Conservation (phyloP, 2,888 invertebrate genomes). For the Proisotoma minuta region DNA sequence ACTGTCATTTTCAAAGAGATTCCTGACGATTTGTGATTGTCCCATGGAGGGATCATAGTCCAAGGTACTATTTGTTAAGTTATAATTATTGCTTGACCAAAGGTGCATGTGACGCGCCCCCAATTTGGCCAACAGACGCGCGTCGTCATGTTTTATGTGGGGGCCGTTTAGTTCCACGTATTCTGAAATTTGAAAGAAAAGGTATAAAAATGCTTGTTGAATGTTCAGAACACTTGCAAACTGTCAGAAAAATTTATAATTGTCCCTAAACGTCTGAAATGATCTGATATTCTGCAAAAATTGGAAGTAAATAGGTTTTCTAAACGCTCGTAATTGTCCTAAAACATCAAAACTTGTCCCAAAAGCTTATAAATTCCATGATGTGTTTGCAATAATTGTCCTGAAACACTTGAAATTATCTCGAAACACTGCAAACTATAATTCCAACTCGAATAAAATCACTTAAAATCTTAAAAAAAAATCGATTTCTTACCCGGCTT, state of each 20-base stretch:
- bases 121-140: slow-evolving; percentile 31
- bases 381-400: too few relatives aligned
- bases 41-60: slow-evolving; percentile 24
- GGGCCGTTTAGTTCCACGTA: slow-evolving; percentile 41
- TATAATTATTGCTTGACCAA: slow-evolving; percentile 3
- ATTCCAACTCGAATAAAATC: too few relatives aligned
- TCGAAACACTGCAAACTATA: too few relatives aligned
- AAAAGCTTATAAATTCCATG: too few relatives aligned
- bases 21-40: slow-evolving; percentile 50
- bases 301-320: too few relatives aligned
- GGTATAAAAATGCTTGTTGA: not conserved
- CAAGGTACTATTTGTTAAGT: slow-evolving; percentile 13
- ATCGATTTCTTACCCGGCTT: slow-evolving; percentile 31
- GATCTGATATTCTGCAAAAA: too few relatives aligned
- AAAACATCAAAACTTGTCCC: too few relatives aligned
- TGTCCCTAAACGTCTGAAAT: too few relatives aligned
- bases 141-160: slow-evolving; percentile 29
- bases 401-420: too few relatives aligned
- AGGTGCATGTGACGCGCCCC: slow-evolving; percentile 19
- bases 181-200: slow-evolving; percentile 22
- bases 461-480: not conserved
- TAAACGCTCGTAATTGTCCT: too few relatives aligned
- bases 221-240: too few relatives aligned
- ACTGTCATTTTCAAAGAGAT: slow-evolving; percentile 49
- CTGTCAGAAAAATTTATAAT: too few relatives aligned